Base-by-base conservation (phyloP, 2,888 invertebrate species). In the Thymelicus sylvestris region DNA sequence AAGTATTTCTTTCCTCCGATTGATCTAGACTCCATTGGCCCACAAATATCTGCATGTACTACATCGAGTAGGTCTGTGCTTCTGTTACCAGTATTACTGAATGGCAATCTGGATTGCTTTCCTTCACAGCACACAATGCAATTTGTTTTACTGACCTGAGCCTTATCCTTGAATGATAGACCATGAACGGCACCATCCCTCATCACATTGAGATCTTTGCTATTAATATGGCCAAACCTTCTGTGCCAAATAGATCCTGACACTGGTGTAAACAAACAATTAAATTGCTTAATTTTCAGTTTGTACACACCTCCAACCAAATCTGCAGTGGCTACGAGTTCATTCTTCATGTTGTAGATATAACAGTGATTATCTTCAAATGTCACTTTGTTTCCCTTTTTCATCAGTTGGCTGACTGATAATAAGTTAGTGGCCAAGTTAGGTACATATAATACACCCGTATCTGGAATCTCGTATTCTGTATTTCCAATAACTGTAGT, bases 401-500 rank as follows among this genome's bases (percentile, higher is more conserved):
- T 65, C 1, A 74, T 61, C 50, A 75, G 48, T 62, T 77, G 67
- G 57, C 81, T 80, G 0, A 80, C 79, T 0, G 74, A 75, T 44
- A 77, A 66, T 15, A 76, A 68, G 48, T 74, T 74, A 8, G 72
- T 74, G 5, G 72, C 47, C 38, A 74, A 50, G 6, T 72, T 66
- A 10, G 74, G 74, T 4, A 72, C 66, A 66, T 12, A 70, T 66
- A n/a, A n/a, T n/a, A n/a, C n/a, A 12, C 12, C 44, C 6, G 2
- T 67, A 0, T 63, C 52, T 15, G 38, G 7, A 31, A 64, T 71
- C 19, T 73, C 67, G 52, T 61, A 66, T 15, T 73, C 68, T 19
- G 41, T 69, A 52, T 64, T 39, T 67, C 61, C 66, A 52, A 67
- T 70, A 61, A 70, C 19, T 64, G 71, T 73, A 8, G 69, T 62